These are phyloP conservation scores for Taeniopygia guttata DNA, from an alignment of 2,797 vertebrate species.

Conservation along the genomic window DNA sequence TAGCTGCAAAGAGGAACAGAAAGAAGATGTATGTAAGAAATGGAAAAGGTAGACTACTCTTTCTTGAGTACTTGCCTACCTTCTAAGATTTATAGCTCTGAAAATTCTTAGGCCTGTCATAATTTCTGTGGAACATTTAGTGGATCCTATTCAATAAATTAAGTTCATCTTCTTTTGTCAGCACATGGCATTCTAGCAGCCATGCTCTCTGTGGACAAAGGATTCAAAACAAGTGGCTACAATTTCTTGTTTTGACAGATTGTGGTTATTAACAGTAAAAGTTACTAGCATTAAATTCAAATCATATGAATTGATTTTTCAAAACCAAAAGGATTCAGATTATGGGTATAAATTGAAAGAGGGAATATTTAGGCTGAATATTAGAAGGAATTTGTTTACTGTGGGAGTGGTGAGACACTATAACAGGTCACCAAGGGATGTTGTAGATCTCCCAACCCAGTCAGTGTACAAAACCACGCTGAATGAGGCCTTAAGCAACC, in stretches of 20 bases:
- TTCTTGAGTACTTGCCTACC: not conserved
- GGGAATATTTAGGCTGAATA: not conserved
- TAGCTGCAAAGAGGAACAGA: not conserved
- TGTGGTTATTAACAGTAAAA: not conserved
- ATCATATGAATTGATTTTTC: not conserved
- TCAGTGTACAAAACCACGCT: not conserved
- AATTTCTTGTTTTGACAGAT: not conserved
- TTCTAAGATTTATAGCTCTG: not conserved
- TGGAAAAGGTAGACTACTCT: not conserved
- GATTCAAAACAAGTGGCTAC: not conserved
- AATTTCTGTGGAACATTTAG: not conserved
- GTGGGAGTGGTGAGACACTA: not conserved
- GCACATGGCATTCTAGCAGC: not conserved
- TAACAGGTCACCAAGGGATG: rapidly evolving
- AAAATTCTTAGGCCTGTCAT: not conserved
- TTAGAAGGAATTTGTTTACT: not conserved
- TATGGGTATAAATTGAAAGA: not conserved
- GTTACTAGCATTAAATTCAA: not conserved
- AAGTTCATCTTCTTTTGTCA: not conserved
- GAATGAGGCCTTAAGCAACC: not conserved
- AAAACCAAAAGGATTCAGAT: not conserved
- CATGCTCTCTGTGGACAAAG: not conserved
- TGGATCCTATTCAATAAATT: not conserved
- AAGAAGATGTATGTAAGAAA: not conserved
- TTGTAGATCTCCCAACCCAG: not conserved